A percentile compares a stretch with the other conserved stretches of the same genome.
phyloP scores from a whole-genome alignment of 2,113 vertebrate genomes.

The Chloropsis cyanopogon region DNA sequence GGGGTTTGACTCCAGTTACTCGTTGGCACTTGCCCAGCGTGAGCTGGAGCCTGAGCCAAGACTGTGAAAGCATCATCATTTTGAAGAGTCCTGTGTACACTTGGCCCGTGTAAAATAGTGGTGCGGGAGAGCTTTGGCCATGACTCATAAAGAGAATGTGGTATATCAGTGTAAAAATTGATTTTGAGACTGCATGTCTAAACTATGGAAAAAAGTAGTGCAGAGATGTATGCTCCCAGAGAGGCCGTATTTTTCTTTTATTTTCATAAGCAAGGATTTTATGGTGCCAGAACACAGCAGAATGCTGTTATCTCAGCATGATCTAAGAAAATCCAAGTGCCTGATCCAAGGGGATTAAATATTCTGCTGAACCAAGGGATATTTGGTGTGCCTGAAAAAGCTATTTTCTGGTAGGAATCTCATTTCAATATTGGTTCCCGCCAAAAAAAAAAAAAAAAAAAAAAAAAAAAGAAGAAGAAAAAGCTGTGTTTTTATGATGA shows the following conservation, averaged over 20 bases:
- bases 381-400: constrained; percentile 62
- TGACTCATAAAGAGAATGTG: constrained; percentile 54
- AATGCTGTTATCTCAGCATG: constrained; percentile 73
- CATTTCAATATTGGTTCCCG: constrained; percentile 44
- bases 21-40: constrained; percentile 20
- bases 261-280: constrained; percentile 72
- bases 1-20: neutral
- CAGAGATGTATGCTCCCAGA: constrained; percentile 54
- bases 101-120: constrained; percentile 24
- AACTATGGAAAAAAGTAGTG: constrained; percentile 48
- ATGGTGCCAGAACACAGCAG: constrained; percentile 69
- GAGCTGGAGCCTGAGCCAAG: constrained; percentile 26
- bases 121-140: constrained; percentile 33
- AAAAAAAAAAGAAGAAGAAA: neutral
- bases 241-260: constrained; percentile 69
- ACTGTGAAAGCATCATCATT: constrained; percentile 6
- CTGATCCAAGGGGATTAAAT: constrained; percentile 68
- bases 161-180: constrained; percentile 48
- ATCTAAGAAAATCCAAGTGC: constrained; percentile 71
- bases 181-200: constrained; percentile 49
- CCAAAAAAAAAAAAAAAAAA: neutral
- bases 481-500: neutral
- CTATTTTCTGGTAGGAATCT: constrained; percentile 65
- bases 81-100: neutral
- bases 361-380: constrained; percentile 64